Evolutionary conservation across 2,113 vertebrate species (phyloP).

Genomic region (Agelaius phoeniceus): DNA sequence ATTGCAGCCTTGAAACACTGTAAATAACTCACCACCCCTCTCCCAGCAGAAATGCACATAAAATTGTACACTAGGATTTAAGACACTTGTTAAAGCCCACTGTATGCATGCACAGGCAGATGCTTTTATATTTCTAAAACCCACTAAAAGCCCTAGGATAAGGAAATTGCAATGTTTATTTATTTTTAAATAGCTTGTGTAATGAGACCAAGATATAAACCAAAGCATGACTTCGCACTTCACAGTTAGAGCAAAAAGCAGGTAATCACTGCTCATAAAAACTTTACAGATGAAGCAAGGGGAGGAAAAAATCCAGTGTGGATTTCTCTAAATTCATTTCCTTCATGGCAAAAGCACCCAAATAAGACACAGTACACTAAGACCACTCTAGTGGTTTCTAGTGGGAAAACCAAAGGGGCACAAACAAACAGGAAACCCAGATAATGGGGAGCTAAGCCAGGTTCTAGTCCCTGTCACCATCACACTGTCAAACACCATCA

Average conservation of each 20-base stretch:
- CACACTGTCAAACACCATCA: background rate
- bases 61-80: background rate
- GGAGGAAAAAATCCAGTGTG: background rate
- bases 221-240: background rate
- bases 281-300: background rate
- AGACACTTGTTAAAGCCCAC: background rate
- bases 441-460: background rate
- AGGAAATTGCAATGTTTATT: background rate
- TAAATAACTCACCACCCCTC: background rate
- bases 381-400: background rate
- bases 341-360: background rate
- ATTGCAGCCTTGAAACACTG: background rate
- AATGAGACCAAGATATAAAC: background rate
- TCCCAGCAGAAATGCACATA: background rate
- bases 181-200: background rate
- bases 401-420: background rate
- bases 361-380: accelerated
- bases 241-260: background rate
- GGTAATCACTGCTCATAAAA: background rate
- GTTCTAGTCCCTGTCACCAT: background rate
- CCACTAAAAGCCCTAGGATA: background rate
- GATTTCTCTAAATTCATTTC: background rate
- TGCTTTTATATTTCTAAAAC: background rate
- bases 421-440: background rate
- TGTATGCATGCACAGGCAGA: background rate